phyloP scores from a whole-genome alignment of 2,113 vertebrate species.

The Orycteropus afer region DNA sequence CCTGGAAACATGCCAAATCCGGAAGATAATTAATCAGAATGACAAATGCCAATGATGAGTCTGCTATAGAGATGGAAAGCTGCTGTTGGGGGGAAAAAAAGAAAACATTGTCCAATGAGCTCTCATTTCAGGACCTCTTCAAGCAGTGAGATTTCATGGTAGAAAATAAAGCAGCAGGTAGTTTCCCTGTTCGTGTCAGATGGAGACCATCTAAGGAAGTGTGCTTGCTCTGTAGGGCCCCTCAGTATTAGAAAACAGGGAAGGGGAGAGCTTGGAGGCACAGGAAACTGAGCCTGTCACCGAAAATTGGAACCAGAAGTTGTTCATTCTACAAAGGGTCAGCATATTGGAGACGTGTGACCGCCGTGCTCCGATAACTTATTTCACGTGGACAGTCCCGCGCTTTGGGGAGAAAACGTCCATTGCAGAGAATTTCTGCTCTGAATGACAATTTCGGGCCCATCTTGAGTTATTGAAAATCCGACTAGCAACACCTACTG shows the following conservation, averaged over 20 bases:
- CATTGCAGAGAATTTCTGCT: neutral
- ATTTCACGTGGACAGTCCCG: neutral
- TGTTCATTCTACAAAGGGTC: neutral
- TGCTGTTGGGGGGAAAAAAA: neutral
- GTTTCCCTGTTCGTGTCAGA: neutral
- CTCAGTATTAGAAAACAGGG: neutral
- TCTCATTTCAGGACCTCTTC: neutral
- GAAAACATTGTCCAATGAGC: constrained; percentile 8
- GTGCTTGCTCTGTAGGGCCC: neutral
- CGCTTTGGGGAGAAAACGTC: neutral
- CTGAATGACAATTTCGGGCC: neutral
- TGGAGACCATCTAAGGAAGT: neutral
- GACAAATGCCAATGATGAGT: constrained; percentile 42
- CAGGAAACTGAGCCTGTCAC: neutral
- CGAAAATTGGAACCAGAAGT: neutral
- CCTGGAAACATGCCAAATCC: constrained; percentile 44
- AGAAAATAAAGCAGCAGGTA: neutral
- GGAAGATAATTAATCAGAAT: constrained; percentile 57
- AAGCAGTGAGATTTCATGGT: neutral
- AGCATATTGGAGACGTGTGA: neutral
- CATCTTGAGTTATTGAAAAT: neutral
- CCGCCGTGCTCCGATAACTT: neutral
- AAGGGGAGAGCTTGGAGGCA: neutral
- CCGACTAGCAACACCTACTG: neutral
- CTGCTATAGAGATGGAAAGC: constrained; percentile 47